Evolutionary conservation across 2,888 invertebrate genomes (phyloP).

Genomic region (Pseudolycoriella hygida): DNA sequence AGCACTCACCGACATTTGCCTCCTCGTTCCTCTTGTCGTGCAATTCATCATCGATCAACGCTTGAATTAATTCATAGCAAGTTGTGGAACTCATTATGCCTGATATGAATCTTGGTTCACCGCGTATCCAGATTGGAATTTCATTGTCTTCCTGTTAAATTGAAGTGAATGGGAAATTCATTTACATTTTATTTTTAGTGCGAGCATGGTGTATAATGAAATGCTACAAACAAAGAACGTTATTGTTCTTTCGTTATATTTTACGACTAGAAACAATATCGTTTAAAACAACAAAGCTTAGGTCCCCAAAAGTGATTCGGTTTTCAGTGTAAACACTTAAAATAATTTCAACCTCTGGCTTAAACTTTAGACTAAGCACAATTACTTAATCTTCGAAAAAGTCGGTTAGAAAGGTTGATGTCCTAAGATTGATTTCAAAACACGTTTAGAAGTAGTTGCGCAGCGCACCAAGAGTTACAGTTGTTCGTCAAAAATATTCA

Average conservation of each 20-base stretch:
- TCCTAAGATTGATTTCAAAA: no score
- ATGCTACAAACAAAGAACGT: background rate
- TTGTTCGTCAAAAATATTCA: no score
- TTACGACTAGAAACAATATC: background rate
- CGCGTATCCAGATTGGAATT: slow-evolving; percentile 25
- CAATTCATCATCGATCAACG: slow-evolving; percentile 27
- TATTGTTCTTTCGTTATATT: slow-evolving; percentile 1
- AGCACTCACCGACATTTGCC: no score
- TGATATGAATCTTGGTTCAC: slow-evolving; percentile 24
- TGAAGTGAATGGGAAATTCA: background rate
- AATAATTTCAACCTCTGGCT: no score
- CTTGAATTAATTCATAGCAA: slow-evolving; percentile 27
- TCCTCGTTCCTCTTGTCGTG: slow-evolving; percentile 3
- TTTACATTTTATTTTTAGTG: background rate
- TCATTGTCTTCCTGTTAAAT: slow-evolving; percentile 17
- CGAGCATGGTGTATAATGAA: background rate
- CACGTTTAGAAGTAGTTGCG: no score
- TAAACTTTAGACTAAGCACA: no score
- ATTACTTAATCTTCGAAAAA: no score
- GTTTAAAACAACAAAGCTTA: background rate
- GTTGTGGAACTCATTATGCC: slow-evolving; percentile 25
- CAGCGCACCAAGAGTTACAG: no score
- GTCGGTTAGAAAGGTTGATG: no score
- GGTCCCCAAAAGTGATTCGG: no score
- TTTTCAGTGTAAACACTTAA: no score